Evolutionary conservation across 2,888 invertebrate species (phyloP).

Genomic region (Synanthedon vespiformis): DNA sequence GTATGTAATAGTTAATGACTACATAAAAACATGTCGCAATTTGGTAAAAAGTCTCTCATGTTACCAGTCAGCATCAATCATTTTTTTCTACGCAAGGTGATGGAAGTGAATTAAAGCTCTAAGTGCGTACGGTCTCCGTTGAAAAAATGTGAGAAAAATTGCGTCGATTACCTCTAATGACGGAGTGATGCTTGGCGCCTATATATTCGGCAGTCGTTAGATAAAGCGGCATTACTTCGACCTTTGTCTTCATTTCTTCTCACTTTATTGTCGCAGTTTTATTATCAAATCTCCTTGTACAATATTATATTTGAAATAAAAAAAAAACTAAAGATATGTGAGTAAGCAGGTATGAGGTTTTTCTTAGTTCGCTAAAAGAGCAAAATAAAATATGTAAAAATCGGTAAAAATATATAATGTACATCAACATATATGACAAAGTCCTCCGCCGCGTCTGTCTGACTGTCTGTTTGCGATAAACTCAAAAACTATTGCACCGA

Average conservation of each 20-base stretch:
- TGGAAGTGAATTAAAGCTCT: conserved; percentile 47
- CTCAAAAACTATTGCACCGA: too few species aligned
- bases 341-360: too few species aligned
- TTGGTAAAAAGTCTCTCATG: conserved; percentile 34
- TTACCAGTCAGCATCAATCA: conserved; percentile 47
- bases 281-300: too few species aligned
- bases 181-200: conserved; percentile 31
- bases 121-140: conserved; percentile 41
- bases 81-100: conserved; percentile 42
- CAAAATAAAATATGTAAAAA: too few species aligned
- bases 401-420: too few species aligned
- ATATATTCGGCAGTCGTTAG: conserved; percentile 38
- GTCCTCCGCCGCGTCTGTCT: too few species aligned
- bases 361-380: too few species aligned
- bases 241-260: conserved; percentile 29
- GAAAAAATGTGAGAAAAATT: conserved; percentile 59
- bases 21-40: conserved; percentile 31
- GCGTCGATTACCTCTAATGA: conserved; percentile 51
- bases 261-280: conserved; percentile 14
- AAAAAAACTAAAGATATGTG: too few species aligned
- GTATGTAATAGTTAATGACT: conserved; percentile 29
- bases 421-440: too few species aligned
- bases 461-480: too few species aligned
- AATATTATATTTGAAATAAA: too few species aligned
- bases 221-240: conserved; percentile 28